Evolutionary conservation across 2,113 vertebrate species (phyloP).

Genomic region (Bubo scandiacus): DNA sequence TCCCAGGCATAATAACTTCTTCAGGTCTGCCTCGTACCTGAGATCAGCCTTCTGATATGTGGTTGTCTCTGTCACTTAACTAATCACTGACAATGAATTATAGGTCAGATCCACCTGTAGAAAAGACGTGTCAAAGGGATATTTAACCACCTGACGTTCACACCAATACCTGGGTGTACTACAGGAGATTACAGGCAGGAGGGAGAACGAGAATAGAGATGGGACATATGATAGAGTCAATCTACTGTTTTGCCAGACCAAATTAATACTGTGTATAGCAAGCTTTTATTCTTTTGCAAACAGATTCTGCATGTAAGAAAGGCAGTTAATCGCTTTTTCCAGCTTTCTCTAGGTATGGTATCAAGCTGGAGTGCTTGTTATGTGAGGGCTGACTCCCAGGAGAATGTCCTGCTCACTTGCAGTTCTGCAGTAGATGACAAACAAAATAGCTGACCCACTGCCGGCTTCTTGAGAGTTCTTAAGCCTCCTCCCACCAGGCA

Average conservation of each 20-base stretch:
- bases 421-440: background rate
- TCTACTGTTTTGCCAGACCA: background rate
- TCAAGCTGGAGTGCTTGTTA: background rate
- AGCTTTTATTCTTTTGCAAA: background rate
- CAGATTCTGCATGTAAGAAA: background rate
- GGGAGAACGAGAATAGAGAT: background rate
- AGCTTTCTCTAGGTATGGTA: background rate
- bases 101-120: background rate
- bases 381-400: background rate
- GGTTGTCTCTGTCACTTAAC: background rate
- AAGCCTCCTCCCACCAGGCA: background rate
- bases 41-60: background rate
- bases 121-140: background rate
- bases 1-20: background rate
- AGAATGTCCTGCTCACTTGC: background rate
- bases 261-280: background rate
- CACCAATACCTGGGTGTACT: background rate
- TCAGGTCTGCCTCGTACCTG: background rate
- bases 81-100: background rate
- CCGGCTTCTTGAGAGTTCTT: background rate
- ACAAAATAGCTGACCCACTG: background rate
- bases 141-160: background rate
- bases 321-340: background rate
- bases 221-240: background rate
- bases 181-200: background rate